Conservation (phyloP, 2,888 invertebrate genomes). For the Epiperipatus broadwayi region DNA sequence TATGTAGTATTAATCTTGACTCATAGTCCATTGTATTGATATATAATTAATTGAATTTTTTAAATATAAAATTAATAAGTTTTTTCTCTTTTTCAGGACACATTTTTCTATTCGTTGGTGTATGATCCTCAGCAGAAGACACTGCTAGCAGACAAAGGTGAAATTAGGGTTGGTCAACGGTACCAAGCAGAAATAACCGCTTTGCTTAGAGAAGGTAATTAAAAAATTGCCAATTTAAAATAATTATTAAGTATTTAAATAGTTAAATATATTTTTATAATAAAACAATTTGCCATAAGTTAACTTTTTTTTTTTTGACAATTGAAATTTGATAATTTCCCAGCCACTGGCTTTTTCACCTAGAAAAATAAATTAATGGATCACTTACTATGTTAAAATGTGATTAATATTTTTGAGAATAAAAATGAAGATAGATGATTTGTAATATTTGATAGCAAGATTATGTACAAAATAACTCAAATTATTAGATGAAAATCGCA, state of each 20-base stretch:
- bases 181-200: constrained; percentile 87
- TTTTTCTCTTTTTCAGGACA: constrained; percentile 47
- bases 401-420: no score
- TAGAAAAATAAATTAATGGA: no score
- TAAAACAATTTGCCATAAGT: no score
- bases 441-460: no score
- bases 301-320: no score
- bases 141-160: constrained; percentile 92
- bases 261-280: no score
- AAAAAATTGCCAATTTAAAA: background rate
- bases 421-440: no score
- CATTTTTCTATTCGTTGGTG: constrained; percentile 98
- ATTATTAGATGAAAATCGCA: no score
- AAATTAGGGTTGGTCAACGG: constrained; percentile 71
- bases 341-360: no score
- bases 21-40: constrained; percentile 1
- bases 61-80: constrained; percentile 7
- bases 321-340: no score
- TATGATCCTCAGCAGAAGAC: constrained; percentile 99
- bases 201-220: constrained; percentile 51
- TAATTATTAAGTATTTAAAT: constrained; percentile 8
- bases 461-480: no score
- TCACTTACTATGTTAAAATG: no score
- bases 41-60: constrained; percentile 4
- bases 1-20: background rate